A percentile compares a stretch with the other conserved stretches of the same genome.
phyloP scores from a whole-genome alignment of 2,113 vertebrate genomes.

The Proteles cristata region DNA sequence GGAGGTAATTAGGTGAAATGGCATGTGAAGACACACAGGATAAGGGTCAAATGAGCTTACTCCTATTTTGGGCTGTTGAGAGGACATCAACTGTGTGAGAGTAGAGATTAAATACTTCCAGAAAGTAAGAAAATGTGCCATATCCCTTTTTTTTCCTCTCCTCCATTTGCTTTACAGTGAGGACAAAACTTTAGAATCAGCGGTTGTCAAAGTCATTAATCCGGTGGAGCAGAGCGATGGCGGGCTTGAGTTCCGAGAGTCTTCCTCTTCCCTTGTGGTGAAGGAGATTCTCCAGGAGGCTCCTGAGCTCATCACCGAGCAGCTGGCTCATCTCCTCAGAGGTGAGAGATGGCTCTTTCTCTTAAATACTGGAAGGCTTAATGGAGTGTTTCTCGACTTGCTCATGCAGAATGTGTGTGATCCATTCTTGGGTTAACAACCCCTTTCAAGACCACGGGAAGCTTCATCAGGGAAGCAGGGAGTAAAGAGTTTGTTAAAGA shows the following conservation, averaged over 20 bases:
- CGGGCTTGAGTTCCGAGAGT: slow-evolving; percentile 82
- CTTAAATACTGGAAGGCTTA: slow-evolving; percentile 90
- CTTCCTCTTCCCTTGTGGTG: slow-evolving; percentile 89
- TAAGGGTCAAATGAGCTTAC: not conserved
- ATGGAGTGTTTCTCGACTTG: slow-evolving; percentile 92
- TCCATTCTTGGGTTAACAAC: slow-evolving; percentile 96
- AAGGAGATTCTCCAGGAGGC: slow-evolving; percentile 95
- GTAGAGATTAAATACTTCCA: not conserved
- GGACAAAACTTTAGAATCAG: slow-evolving; percentile 89
- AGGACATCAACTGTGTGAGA: not conserved
- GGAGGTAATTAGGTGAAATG: not conserved
- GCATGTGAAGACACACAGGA: not conserved
- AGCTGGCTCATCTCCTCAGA: slow-evolving; percentile 95
- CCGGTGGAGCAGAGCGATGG: slow-evolving; percentile 86
- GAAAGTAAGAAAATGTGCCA: not conserved
- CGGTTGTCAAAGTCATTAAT: slow-evolving; percentile 93
- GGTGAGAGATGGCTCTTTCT: slow-evolving; percentile 91
- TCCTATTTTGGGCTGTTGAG: not conserved
- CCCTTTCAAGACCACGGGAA: slow-evolving; percentile 91
- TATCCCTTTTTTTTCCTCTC: not conserved
- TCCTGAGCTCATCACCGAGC: slow-evolving; percentile 92
- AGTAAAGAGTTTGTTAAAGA: slow-evolving; percentile 92
- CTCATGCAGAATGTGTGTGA: slow-evolving; percentile 91
- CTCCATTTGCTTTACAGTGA: slow-evolving; percentile 87
- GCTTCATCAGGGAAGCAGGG: slow-evolving; percentile 91